Evolutionary conservation across 2,797 vertebrate species (phyloP).

Genomic region (Vespertilio murinus): DNA sequence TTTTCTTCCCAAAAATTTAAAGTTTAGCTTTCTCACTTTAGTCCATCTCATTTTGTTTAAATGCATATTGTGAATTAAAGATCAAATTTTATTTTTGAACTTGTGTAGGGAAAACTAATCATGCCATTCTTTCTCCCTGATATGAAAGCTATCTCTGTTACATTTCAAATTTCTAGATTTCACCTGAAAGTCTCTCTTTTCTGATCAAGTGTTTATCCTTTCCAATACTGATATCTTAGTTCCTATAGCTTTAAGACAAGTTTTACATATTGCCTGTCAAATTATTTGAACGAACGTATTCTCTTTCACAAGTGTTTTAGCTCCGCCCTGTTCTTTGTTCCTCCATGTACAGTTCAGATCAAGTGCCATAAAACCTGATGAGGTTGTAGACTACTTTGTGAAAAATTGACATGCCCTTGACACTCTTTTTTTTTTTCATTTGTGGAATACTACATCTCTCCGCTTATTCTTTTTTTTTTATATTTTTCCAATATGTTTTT

Average conservation of each 20-base stretch:
- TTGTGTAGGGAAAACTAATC: background rate
- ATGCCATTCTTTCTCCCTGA: background rate
- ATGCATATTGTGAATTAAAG: background rate
- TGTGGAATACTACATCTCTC: background rate
- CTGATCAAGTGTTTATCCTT: background rate
- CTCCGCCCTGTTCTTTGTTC: background rate
- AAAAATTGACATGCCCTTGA: background rate
- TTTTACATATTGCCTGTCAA: background rate
- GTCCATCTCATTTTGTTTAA: background rate
- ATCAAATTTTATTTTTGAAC: background rate
- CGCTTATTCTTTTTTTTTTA: background rate
- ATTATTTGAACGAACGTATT: background rate
- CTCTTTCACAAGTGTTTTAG: background rate
- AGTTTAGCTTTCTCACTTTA: background rate
- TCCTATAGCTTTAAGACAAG: background rate
- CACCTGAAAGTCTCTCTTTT: background rate
- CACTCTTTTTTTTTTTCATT: background rate
- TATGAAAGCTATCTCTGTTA: background rate
- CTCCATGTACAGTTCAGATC: background rate
- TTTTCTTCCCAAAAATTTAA: background rate
- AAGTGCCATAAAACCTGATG: background rate
- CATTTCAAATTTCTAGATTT: background rate
- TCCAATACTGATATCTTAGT: background rate
- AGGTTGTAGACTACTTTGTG: background rate
- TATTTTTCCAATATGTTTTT: background rate